Evolutionary conservation across 2,797 vertebrate genomes (phyloP), one percentile per base, ranked within the genome.

Genomic region (Enteromius anoplus): DNA sequence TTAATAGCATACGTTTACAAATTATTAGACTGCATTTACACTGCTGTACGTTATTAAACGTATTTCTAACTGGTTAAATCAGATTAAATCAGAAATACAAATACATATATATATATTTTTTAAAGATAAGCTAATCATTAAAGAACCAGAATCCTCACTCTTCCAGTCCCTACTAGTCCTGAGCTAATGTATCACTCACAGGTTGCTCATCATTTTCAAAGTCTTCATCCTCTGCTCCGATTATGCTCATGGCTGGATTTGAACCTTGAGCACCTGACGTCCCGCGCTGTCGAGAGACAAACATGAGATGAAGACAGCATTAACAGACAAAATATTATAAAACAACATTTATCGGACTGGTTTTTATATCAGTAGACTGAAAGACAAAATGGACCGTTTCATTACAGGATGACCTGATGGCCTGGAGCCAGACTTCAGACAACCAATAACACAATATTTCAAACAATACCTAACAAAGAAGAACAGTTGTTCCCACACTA

Each of bases 181-280:
- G n/a, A 75, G n/a, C 32, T 26, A 42, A 42, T 58, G 34, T 15
- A 21, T 47, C 21, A 92, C 96, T 96, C 90, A 97, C 96, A 51
- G 93, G 93, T 73, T 94, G 94, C 81, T 97, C 90, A 85, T 97
- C 97, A 1, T 96, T 97, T 90, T 98, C 97, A 82, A 98, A 98
- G 78, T 97, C 95, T 89, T 98, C 97, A n/a, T 98, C 97, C 89
- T 98, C 97, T 0, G 97, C 97, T 58, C 97, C 97, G 1, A 98
- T 98, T 92, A 98, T 98, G 85, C 91, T 95, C 92, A 95, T 89
- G 49, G 93, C 93, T 93, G 90, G 87, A 90, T 91, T 90, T 84
- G 91, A 92, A 91, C 89, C 65, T 68, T 89, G 91, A 88, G 92
- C 91, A 86, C 92, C 91, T 80, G 88, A 91, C 86, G 85, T 88